phyloP scores from a whole-genome alignment of 2,888 invertebrate genomes.

The Adelognathus sp. region DNA sequence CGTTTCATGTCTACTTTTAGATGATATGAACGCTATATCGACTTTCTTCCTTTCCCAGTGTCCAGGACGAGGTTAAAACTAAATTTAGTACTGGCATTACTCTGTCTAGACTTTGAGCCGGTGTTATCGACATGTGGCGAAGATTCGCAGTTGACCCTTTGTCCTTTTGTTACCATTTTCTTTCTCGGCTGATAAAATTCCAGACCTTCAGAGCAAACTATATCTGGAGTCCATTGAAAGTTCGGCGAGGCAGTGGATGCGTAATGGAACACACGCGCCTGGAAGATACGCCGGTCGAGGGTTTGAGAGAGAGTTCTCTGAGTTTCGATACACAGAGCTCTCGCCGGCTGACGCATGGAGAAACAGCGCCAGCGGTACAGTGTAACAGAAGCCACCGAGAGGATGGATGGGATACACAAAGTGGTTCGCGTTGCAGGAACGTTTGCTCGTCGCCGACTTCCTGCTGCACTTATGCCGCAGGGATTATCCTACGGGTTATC shows the following conservation, averaged over 20 bases:
- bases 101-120: constrained; percentile 5
- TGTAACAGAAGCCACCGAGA: constrained; percentile 23
- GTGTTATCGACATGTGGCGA: constrained; percentile 6
- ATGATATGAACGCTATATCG: too few species aligned
- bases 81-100: too few species aligned
- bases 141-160: constrained; percentile 3
- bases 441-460: constrained; percentile 39
- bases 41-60: too few species aligned
- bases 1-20: too few species aligned
- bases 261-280: constrained; percentile 6
- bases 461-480: constrained; percentile 16
- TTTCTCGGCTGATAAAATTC: not conserved
- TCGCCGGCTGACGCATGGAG: not conserved
- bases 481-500: constrained; percentile 49
- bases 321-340: constrained; percentile 20
- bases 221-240: constrained; percentile 1
- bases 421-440: constrained; percentile 22
- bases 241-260: not conserved
- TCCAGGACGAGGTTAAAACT: too few species aligned
- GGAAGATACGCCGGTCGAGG: constrained; percentile 20
- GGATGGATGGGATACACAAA: constrained; percentile 12
- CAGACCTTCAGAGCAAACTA: not conserved
- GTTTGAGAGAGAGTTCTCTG: constrained; percentile 25
- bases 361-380: constrained; percentile 2
- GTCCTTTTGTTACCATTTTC: not conserved